A percentile compares a stretch with the other conserved stretches of the same genome.
Conservation (phyloP, 2,113 vertebrate genomes). For the Corvus cornix region DNA sequence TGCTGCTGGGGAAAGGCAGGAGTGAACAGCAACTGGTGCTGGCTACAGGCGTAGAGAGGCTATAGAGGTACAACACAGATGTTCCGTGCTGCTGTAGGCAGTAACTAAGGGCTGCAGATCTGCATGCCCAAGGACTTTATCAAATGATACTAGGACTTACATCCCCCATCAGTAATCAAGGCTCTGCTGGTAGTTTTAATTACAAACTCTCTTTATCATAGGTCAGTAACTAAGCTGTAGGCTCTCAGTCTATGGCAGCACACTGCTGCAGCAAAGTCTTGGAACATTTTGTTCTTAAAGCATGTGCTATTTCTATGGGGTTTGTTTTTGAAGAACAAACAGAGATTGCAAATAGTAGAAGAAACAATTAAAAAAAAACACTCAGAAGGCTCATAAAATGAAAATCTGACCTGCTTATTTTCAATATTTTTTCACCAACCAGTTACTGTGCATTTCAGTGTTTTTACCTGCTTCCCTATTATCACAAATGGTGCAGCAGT, state of each 20-base stretch:
- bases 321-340: neutral
- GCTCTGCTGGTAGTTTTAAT: neutral
- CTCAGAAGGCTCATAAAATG: neutral
- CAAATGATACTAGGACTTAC: neutral
- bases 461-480: neutral
- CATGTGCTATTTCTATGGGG: neutral
- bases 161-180: neutral
- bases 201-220: neutral
- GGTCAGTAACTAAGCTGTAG: neutral
- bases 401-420: neutral
- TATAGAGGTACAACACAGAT: neutral
- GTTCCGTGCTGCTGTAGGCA: neutral
- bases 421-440: neutral
- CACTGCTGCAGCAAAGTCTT: neutral
- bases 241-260: neutral
- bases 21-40: neutral
- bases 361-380: neutral
- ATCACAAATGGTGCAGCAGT: fast-evolving
- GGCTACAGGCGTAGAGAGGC: neutral
- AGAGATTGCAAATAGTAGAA: neutral
- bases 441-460: neutral
- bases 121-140: neutral
- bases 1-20: neutral
- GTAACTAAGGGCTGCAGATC: neutral
- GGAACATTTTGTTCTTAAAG: neutral